Evolutionary conservation across 2,888 invertebrate species (phyloP), one percentile per base, ranked within the genome.

Genomic region (Exephanes ischioxanthus): DNA sequence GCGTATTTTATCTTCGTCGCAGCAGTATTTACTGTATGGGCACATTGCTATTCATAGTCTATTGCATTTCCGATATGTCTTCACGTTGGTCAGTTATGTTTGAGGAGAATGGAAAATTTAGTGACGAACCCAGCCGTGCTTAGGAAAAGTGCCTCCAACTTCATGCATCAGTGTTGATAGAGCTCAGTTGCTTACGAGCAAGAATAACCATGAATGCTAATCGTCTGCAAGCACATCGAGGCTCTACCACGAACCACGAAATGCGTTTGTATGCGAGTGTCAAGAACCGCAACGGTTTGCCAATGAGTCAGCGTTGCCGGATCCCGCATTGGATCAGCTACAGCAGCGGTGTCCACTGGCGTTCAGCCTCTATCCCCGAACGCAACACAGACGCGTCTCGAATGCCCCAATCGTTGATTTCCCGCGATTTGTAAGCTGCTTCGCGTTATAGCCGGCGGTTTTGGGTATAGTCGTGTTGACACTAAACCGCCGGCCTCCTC

Each of bases 281-380:
- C 78, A 70, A 71, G 22, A 78, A 78, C 63, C 81, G 70, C 75
- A 83, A 51, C 51, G 55, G 37, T 82, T 82, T 55, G 55, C 58
- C 75, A 66, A 58, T 82, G 85, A 75, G 33, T 85, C 82, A 85
- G 71, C n/a, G 48, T 58, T 26, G 26, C 33, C 30, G 3, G 22
- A 61, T 77, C 30, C 22, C 61, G 41, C 22, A 58, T 11, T 11
- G 41, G 33, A 41, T 16, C 30, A 71, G 19, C 26, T n/a, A 19
- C 55, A 61, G 41, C 48, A 67, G 76, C 58, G 26, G 48, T 41
- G 19, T 33, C 11, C 58, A 72, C 48, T 76, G 48, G 22, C 71
- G 70, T 79, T 9, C 14, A 61, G 53, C 48, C 70, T 37, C 67
- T 73, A 30, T 73, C 45, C 41, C 58, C 7, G n/a, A 71, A 61